These are phyloP conservation scores for Trissolcus brochymenae DNA, from an alignment of 2,888 invertebrate genomes.

Conservation along the genomic window DNA sequence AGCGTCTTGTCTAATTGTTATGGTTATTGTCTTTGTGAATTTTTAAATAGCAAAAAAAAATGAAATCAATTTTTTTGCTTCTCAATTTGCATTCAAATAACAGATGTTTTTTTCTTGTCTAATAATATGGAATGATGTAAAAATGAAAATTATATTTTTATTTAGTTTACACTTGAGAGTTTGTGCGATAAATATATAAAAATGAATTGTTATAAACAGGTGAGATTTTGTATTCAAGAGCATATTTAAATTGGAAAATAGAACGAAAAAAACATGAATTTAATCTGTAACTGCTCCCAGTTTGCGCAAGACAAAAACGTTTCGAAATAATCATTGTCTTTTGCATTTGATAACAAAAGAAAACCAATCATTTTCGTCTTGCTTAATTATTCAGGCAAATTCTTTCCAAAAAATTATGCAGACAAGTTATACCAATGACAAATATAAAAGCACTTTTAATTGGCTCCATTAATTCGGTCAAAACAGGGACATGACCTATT, in stretches of 20 bases:
- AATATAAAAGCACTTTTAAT: background rate
- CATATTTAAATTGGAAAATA: background rate
- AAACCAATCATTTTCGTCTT: slow-evolving; percentile 2
- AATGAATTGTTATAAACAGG: too few relatives aligned
- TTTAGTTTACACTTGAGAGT: background rate
- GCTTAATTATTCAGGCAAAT: slow-evolving; percentile 2
- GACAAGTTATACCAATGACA: slow-evolving; percentile 9
- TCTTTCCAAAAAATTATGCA: slow-evolving; percentile 14
- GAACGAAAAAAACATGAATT: too few relatives aligned
- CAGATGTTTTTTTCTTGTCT: background rate
- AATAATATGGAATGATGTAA: background rate
- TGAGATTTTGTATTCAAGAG: too few relatives aligned
- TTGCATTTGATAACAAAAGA: slow-evolving; percentile 6
- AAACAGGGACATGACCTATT: too few relatives aligned
- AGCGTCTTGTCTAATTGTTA: too few relatives aligned
- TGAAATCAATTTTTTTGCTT: too few relatives aligned
- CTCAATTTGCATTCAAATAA: too few relatives aligned
- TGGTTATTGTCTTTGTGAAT: too few relatives aligned
- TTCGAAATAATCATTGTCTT: background rate
- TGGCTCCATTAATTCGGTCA: background rate
- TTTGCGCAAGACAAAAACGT: slow-evolving; percentile 5
- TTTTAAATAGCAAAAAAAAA: too few relatives aligned
- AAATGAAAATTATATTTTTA: background rate
- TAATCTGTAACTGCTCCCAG: slow-evolving; percentile 1
- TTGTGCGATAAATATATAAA: background rate